Conservation (phyloP, 35 echinoderm and acorn worm species). For the Stichopus chloronotus region DNA sequence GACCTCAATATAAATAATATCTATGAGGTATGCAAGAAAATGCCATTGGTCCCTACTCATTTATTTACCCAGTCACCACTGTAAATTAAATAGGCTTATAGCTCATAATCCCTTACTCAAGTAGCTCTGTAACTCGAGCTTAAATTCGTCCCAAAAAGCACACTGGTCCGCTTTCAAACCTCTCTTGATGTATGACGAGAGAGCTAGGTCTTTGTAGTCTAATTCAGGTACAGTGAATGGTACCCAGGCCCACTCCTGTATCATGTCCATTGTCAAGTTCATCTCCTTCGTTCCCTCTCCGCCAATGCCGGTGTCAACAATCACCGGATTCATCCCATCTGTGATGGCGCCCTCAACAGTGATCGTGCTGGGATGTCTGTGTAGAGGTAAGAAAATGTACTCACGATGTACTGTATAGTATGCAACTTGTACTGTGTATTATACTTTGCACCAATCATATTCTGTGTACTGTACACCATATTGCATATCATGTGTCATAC, state of each 20-base stretch:
- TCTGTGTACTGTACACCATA: too few species aligned
- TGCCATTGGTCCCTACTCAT: neutral
- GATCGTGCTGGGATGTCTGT: neutral
- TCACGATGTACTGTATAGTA: too few species aligned
- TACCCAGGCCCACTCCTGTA: slow-evolving; percentile 1
- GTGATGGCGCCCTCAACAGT: neutral
- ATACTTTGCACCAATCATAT: too few species aligned
- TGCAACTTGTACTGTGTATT: too few species aligned
- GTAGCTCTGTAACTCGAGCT: slow-evolving; percentile 14
- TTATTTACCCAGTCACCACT: neutral
- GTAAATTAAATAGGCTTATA: neutral
- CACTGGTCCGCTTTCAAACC: slow-evolving; percentile 24
- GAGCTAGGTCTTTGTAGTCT: slow-evolving; percentile 15
- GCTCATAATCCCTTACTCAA: neutral
- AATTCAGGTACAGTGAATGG: slow-evolving; percentile 25
- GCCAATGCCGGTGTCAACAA: neutral
- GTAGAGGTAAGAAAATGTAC: too few species aligned
- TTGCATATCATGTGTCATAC: too few species aligned
- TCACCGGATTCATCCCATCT: neutral
- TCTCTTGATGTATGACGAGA: neutral
- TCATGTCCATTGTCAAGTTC: neutral
- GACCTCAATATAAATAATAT: neutral
- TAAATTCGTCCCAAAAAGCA: slow-evolving; percentile 46
- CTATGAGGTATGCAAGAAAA: neutral
- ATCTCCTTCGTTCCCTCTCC: neutral